A percentile compares a stretch with the other conserved stretches of the same genome.
Conservation (phyloP, 2,888 invertebrate species). For the Deilephila elpenor region DNA sequence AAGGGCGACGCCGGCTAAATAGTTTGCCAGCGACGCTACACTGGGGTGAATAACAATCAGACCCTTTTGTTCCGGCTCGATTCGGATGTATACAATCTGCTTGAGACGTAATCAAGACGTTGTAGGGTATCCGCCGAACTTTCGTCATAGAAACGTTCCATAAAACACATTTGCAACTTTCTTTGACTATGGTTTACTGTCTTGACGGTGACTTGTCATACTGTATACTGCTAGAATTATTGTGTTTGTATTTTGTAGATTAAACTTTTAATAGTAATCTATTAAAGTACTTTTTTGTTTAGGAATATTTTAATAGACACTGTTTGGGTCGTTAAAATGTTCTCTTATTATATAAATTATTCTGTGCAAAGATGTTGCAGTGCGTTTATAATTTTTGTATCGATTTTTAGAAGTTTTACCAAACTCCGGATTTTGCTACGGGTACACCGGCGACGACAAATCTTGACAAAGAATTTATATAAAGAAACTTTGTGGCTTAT, state of each 20-base stretch:
- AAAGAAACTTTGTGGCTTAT: too few species aligned
- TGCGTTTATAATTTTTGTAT: too few species aligned
- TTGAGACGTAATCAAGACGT: slow-evolving; percentile 73
- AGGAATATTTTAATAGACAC: too few species aligned
- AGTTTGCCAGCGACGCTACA: slow-evolving; percentile 70
- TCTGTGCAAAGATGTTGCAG: too few species aligned
- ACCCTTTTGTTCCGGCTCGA: slow-evolving; percentile 72
- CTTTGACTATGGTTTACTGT: slow-evolving; percentile 40
- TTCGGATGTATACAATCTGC: slow-evolving; percentile 78
- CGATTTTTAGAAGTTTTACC: too few species aligned
- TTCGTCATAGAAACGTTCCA: slow-evolving; percentile 28
- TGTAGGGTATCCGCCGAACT: slow-evolving; percentile 52
- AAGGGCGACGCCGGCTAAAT: slow-evolving; percentile 67
- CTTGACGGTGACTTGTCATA: not conserved
- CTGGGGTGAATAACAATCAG: slow-evolving; percentile 82
- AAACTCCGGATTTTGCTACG: too few species aligned
- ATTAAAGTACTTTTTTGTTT: too few species aligned
- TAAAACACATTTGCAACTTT: slow-evolving; percentile 36
- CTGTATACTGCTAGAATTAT: not conserved
- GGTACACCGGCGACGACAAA: too few species aligned
- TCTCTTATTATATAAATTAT: too few species aligned
- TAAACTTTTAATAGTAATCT: not conserved
- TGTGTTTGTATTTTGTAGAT: not conserved
- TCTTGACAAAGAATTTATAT: too few species aligned
- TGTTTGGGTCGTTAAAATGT: too few species aligned